These are phyloP conservation scores for Sminthurinus signatus DNA, from an alignment of 1,140 invertebrate species.

Conservation along the genomic window DNA sequence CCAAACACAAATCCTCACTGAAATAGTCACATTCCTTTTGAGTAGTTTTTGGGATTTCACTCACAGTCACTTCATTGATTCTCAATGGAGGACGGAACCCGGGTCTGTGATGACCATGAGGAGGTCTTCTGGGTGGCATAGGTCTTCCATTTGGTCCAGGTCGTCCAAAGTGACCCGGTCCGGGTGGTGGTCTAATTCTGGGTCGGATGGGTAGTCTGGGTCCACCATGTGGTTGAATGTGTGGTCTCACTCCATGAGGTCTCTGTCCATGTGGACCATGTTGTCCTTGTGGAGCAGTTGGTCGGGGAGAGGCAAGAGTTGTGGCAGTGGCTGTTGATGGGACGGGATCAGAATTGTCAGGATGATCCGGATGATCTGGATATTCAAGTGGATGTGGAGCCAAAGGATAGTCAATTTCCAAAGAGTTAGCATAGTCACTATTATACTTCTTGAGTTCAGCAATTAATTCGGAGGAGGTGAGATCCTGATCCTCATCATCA, in stretches of 20 bases:
- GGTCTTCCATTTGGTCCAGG: not conserved
- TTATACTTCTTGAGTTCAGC: conserved; percentile 37
- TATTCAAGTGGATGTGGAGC: conserved; percentile 40
- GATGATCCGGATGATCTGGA: conserved; percentile 38
- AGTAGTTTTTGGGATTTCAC: conserved; percentile 34
- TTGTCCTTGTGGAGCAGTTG: not conserved
- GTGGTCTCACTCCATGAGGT: not conserved
- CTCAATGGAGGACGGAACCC: conserved; percentile 19
- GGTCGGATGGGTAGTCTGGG: conserved; percentile 17
- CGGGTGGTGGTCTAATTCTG: not conserved
- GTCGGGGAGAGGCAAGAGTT: conserved; percentile 13
- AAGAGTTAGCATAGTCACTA: conserved; percentile 28
- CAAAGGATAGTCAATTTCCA: conserved; percentile 28
- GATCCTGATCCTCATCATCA: conserved; percentile 19
- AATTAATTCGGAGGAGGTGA: conserved; percentile 31
- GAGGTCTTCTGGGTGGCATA: conserved; percentile 7
- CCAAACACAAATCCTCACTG: conserved; percentile 65
- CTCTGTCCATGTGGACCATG: not conserved
- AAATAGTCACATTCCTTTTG: conserved; percentile 60
- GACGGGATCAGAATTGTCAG: conserved; percentile 13
- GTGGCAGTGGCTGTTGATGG: not conserved
- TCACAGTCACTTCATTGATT: conserved; percentile 38
- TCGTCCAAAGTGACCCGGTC: no score
- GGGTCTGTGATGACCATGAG: not conserved
- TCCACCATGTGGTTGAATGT: not conserved